Evolutionary conservation across 2,797 vertebrate species (phyloP), one percentile per base, ranked within the genome.

Genomic region (Schizothorax lantsangensis): DNA sequence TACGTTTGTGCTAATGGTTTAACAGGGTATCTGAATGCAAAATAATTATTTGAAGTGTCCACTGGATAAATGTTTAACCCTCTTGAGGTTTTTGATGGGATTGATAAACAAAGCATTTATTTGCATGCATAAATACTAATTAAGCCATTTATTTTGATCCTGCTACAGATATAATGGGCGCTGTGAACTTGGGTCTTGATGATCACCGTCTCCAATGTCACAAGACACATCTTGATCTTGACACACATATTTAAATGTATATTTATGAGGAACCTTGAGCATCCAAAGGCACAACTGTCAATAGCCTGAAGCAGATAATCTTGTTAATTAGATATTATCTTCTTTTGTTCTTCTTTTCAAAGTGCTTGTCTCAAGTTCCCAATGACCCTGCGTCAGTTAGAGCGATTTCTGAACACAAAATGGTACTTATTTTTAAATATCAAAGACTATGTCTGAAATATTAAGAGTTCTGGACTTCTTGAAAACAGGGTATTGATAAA

Each of bases 251-350:
- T 91, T 87, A 90, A 90, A 94, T 95, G 93, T 95, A 94, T 95
- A 95, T 96, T 94, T 92, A 95, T 95, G 93, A 95, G 93, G 89
- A 93, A 84, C 91, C 92, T 93, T 91, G 91, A 92, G 93, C 92
- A 93, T 93, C 93, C 93, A 92, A 94, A 95, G 93, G 92, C 88
- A 93, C 90, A 92, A 89, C 91, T 92, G 93, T 84, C 91, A 79
- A 88, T 11, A 90, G 92, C 92, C 90, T 90, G 81, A 52, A 91
- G 92, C 92, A 92, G 90, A 87, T 93, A 92, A 91, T 93, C 91
- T 89, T 88, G 84, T 94, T 94, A 95, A 95, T 95, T 92, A 94
- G 79, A 95, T 95, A 95, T 95, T 94, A 94, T 92, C 88, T 92
- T 91, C 91, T 88, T 93, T 92, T 85, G 64, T 59, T 72, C 92